Percentiles rank a stretch among this genome's conserved stretches.
Conservation (phyloP, 2,888 invertebrate species). For the Ennomos fuscantarius region DNA sequence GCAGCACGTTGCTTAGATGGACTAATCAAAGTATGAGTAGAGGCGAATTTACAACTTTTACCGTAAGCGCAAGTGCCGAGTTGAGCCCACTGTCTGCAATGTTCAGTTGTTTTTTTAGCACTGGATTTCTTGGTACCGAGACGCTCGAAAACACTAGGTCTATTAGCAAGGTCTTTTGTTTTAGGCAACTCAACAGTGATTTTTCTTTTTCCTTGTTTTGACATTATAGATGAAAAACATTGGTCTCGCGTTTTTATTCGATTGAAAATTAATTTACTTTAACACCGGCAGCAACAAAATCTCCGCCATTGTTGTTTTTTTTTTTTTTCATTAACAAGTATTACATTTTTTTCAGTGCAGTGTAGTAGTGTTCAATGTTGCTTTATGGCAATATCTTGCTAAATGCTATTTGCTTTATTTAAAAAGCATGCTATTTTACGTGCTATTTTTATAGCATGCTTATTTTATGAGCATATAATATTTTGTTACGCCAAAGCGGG, state of each 20-base stretch:
- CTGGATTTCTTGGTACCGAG: conserved; percentile 90
- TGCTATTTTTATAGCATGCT: too few species aligned
- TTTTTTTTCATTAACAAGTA: conserved; percentile 30
- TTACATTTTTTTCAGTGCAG: conserved; percentile 17
- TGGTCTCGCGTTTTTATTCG: conserved; percentile 66
- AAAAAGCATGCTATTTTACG: too few species aligned
- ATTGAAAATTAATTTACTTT: conserved; percentile 52
- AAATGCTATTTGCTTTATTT: too few species aligned
- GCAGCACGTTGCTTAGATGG: conserved; percentile 90
- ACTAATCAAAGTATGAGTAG: conserved; percentile 90
- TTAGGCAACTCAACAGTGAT: conserved; percentile 90
- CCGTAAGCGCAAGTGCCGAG: conserved; percentile 92
- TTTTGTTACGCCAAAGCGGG: too few species aligned
- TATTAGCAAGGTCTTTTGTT: conserved; percentile 87
- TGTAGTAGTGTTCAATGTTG: too few species aligned
- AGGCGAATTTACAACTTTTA: conserved; percentile 91
- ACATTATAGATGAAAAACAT: conserved; percentile 82
- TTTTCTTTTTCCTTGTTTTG: conserved; percentile 90
- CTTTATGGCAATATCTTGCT: too few species aligned
- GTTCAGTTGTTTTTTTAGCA: conserved; percentile 86
- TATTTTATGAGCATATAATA: too few species aligned
- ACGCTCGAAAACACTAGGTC: conserved; percentile 93
- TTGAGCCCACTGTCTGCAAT: conserved; percentile 91
- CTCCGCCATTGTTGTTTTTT: conserved; percentile 57
- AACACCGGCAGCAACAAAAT: conserved; percentile 48